These are phyloP conservation scores for Mungos mungo DNA, from an alignment of 2,113 vertebrate species.

Conservation along the genomic window DNA sequence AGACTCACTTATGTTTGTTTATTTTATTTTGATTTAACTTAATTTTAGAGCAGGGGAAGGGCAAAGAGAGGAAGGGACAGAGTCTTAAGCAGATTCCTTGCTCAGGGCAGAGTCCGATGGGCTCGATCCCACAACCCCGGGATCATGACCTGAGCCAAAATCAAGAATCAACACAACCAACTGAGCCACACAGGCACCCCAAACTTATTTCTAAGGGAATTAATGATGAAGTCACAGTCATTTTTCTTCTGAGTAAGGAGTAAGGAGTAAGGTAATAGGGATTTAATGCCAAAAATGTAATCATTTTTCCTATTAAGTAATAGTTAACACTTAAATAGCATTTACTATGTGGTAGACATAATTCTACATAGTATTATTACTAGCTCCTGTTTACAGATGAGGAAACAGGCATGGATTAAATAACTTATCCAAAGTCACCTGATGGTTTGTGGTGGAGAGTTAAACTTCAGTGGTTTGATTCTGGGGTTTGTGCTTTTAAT, in stretches of 20 bases:
- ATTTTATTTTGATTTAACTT: too few species aligned
- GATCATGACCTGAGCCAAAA: too few species aligned
- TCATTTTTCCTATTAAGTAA: neutral
- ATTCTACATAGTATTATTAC: neutral
- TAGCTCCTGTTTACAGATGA: neutral
- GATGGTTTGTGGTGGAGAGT: neutral
- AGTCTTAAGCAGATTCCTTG: too few species aligned
- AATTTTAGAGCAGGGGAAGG: too few species aligned
- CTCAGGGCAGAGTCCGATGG: too few species aligned
- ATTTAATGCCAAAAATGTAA: neutral
- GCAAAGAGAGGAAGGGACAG: too few species aligned
- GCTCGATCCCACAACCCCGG: too few species aligned
- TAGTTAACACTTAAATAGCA: neutral
- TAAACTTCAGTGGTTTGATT: neutral
- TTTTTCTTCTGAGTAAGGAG: neutral
- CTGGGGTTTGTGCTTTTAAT: neutral
- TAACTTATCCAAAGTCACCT: neutral
- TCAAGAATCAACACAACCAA: too few species aligned
- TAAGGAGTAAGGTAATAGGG: neutral
- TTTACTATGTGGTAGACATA: neutral
- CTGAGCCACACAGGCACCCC: too few species aligned
- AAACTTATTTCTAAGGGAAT: constrained; percentile 19
- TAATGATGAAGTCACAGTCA: neutral
- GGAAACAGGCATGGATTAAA: neutral
- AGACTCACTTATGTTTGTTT: neutral